Conservation (phyloP, 2,888 invertebrate genomes). For the Drosophila fulvimacula region DNA sequence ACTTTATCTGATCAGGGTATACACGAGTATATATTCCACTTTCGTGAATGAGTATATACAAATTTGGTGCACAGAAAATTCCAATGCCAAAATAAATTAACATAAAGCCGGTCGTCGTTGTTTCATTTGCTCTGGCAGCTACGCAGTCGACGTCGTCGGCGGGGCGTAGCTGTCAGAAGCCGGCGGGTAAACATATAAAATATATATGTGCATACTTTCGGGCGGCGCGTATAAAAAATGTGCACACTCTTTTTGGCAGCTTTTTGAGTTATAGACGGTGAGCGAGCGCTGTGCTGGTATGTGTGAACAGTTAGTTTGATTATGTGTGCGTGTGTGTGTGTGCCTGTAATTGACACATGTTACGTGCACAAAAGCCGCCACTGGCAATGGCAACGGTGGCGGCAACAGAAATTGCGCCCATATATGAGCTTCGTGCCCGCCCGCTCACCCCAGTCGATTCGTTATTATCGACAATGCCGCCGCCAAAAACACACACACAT, state of each 20-base stretch:
- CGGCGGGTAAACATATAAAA: conserved; percentile 67
- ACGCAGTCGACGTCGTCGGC: conserved; percentile 30
- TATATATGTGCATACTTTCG: conserved; percentile 76
- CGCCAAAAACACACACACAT: conserved; percentile 75
- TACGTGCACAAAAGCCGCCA: conserved; percentile 78
- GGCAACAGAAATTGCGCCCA: conserved; percentile 46
- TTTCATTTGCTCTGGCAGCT: conserved; percentile 14
- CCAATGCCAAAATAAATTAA: conserved; percentile 74
- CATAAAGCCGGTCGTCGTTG: conserved; percentile 53
- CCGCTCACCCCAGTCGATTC: conserved; percentile 53
- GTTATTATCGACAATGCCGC: conserved; percentile 78
- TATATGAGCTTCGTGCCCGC: conserved; percentile 13
- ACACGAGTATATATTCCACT: too few relatives aligned
- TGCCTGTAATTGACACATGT: conserved; percentile 83
- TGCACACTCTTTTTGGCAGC: conserved; percentile 77
- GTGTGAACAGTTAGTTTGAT: conserved; percentile 34
- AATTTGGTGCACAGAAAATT: conserved; percentile 46
- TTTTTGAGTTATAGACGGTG: conserved; percentile 76
- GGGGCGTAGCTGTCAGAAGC: conserved; percentile 73
- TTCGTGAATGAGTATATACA: too few relatives aligned
- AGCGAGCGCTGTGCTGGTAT: conserved; percentile 43
- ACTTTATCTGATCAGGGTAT: too few relatives aligned
- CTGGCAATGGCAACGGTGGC: conserved; percentile 12
- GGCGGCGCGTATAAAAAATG: conserved; percentile 71
- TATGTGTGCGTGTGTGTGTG: conserved; percentile 46